phyloP scores from a whole-genome alignment of 2,113 vertebrate species.

The Sinocyclocheilus anshuiensis region DNA sequence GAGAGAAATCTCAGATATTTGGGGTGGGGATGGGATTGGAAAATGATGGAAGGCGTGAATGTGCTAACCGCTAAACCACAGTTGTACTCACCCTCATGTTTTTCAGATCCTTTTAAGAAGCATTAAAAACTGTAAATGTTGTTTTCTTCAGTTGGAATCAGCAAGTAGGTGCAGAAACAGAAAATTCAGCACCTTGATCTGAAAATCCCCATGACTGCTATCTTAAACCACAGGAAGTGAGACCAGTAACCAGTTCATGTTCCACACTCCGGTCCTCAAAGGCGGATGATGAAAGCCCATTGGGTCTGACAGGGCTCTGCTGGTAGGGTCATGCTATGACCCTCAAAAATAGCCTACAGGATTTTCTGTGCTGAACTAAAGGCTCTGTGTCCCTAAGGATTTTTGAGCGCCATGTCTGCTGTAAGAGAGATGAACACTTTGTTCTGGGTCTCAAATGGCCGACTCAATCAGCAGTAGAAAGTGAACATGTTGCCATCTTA shows the following conservation, averaged over 20 bases:
- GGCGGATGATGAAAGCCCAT: constrained; percentile 2
- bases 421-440: constrained; percentile 31
- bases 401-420: neutral
- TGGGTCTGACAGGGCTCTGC: neutral
- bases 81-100: neutral
- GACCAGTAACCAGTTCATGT: constrained; percentile 18
- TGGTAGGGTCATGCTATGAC: neutral
- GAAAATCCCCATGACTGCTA: constrained; percentile 20
- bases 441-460: constrained; percentile 56
- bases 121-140: neutral
- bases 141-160: constrained; percentile 3
- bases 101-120: neutral
- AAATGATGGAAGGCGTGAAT: neutral
- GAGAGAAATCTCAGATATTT: neutral
- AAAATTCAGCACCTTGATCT: constrained; percentile 2
- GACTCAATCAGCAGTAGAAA: constrained; percentile 62
- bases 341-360: constrained; percentile 1
- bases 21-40: neutral
- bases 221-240: constrained; percentile 22
- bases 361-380: constrained; percentile 5
- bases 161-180: constrained; percentile 1
- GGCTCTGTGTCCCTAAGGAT: constrained; percentile 7
- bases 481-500: constrained; percentile 56
- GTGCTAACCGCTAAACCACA: neutral
- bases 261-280: neutral